Evolutionary conservation across 2,797 vertebrate genomes (phyloP), one percentile per base, ranked within the genome.

Genomic region (Serranus cabrilla): DNA sequence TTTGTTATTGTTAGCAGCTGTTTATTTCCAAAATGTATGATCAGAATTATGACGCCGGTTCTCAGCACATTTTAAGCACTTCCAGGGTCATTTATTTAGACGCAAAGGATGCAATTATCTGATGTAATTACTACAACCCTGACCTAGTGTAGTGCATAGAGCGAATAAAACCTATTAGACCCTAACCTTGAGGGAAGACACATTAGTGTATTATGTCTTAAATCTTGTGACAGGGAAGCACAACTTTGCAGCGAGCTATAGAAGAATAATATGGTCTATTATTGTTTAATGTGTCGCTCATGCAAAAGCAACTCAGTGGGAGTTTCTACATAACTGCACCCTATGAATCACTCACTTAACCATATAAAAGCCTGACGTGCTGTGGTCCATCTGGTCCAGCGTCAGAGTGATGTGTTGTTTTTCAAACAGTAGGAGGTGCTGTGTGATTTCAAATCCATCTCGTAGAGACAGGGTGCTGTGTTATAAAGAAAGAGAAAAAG

Each of bases 381-480:
- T 25, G 40, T 40, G 77, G 69, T 75, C 61, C 39, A 68, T 56
- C 43, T 45, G 75, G 46, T 71, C n/a, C 13, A 17, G 58, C n/a
- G 51, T 58, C 40, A 50, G 56, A 49, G 58, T 52, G 45, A 78
- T n/a, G 62, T 77, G 61, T 50, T 80, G 63, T 69, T 78, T 82
- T 71, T 85, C 65, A 69, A 87, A 92, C 93, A 91, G 91, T 40
- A 94, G 91, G 91, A 88, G 92, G 91, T 86, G 92, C 91, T 93
- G 82, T 90, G 83, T 82, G 85, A 90, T 89, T 78, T 82, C 45
- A 76, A 78, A 91, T 89, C 81, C 31, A 78, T 85, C 69, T 57
- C 55, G 42, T 52, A 77, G 69, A 51, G 74, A 74, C 73, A 59
- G 21, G 31, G 0, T 23, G 61, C 64, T 69, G 78, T 80, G 50